phyloP scores from a whole-genome alignment of 1,140 invertebrate species.

The Ptiloglossa arizonensis region DNA sequence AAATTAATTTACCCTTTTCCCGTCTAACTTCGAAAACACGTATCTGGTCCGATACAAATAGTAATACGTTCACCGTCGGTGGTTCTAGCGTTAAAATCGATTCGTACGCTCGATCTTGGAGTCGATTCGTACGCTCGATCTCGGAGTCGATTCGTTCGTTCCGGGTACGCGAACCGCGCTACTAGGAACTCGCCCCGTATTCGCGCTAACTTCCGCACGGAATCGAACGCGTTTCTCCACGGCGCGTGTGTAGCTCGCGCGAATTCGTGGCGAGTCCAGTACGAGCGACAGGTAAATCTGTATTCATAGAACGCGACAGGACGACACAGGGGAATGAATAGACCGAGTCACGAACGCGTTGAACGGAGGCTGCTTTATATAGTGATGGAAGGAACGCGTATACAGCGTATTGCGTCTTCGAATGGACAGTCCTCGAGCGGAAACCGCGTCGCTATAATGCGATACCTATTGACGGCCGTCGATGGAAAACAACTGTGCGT shows the following conservation, averaged over 20 bases:
- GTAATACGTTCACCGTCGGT: too few relatives aligned
- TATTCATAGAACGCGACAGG: conserved; percentile 28
- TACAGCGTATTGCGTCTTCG: conserved; percentile 40
- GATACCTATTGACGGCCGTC: conserved; percentile 34
- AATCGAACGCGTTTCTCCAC: not conserved
- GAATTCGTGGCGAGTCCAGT: not conserved
- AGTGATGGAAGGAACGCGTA: conserved; percentile 33
- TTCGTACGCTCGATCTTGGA: too few relatives aligned
- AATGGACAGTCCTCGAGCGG: conserved; percentile 35
- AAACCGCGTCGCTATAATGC: conserved; percentile 43
- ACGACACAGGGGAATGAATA: conserved; percentile 13
- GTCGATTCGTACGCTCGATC: too few relatives aligned
- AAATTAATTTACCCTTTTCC: too few relatives aligned
- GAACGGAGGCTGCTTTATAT: conserved; percentile 44
- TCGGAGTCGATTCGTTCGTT: not conserved
- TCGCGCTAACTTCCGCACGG: not conserved
- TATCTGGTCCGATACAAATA: too few relatives aligned
- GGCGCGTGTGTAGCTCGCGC: not conserved
- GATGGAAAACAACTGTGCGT: conserved; percentile 26
- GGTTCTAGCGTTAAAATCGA: too few relatives aligned
- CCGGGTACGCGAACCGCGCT: not conserved
- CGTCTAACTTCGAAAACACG: too few relatives aligned
- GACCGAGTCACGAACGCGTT: conserved; percentile 8
- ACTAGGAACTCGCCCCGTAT: not conserved
- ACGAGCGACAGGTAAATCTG: conserved; percentile 29